Evolutionary conservation across 2,797 vertebrate genomes (phyloP).

Genomic region (Clarias fuscus): DNA sequence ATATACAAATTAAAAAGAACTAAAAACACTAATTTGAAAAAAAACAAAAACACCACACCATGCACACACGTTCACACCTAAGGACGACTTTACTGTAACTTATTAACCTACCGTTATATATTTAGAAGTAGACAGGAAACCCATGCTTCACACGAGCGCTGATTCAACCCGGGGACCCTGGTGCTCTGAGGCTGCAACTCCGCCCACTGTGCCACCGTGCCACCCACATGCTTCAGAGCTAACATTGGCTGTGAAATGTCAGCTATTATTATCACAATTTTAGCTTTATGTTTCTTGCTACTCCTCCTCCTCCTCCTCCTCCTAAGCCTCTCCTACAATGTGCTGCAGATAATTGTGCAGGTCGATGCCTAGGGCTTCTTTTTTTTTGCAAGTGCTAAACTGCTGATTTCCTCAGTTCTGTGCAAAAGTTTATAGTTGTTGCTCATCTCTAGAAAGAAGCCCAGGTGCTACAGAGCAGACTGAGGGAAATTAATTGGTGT

Average conservation of each 20-base stretch:
- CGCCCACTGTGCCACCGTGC: not conserved
- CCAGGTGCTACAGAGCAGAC: constrained; percentile 40
- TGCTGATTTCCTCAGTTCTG: constrained; percentile 21
- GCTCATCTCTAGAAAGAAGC: constrained; percentile 19
- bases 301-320: no score
- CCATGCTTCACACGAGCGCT: not conserved
- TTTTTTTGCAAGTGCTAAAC: constrained; percentile 14
- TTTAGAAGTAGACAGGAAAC: not conserved
- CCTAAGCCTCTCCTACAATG: no score
- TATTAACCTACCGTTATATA: not conserved
- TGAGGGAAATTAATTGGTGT: constrained; percentile 47
- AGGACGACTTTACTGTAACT: not conserved
- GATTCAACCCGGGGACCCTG: not conserved
- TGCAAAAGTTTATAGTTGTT: constrained; percentile 31
- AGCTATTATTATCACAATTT: not conserved
- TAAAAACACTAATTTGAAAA: no score
- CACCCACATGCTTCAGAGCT: not conserved
- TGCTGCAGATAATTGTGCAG: not conserved
- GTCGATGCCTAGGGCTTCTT: constrained; percentile 12
- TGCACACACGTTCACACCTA: not conserved
- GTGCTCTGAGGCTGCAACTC: not conserved
- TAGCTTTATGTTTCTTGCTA: not conserved
- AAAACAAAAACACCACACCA: not conserved
- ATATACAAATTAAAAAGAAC: no score
- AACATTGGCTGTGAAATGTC: not conserved